These are phyloP conservation scores for Bombus ignitus DNA, from an alignment of 1,140 invertebrate genomes.

Conservation along the genomic window DNA sequence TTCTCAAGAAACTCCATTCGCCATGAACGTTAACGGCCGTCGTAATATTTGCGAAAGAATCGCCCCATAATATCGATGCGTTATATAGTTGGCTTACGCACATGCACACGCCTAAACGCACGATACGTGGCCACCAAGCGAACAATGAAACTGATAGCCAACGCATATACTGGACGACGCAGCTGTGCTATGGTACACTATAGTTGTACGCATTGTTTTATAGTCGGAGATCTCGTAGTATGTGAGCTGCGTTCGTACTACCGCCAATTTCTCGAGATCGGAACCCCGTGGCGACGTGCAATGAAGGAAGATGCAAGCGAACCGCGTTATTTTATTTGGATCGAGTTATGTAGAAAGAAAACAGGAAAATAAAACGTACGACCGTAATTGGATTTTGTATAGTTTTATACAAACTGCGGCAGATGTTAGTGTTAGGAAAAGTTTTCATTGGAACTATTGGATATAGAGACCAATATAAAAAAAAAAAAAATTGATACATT, in stretches of 20 bases:
- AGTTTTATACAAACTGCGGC: neutral
- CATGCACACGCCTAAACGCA: neutral
- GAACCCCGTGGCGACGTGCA: neutral
- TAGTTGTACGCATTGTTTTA: neutral
- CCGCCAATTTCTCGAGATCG: slow-evolving; percentile 49
- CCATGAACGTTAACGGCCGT: slow-evolving; percentile 1
- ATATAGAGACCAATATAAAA: neutral
- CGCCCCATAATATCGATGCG: neutral
- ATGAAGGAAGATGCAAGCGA: neutral
- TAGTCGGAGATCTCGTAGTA: slow-evolving; percentile 21
- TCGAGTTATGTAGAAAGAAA: neutral
- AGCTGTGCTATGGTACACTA: neutral
- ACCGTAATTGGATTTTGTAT: neutral
- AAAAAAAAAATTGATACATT: no score
- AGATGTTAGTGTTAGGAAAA: neutral
- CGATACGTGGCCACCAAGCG: neutral
- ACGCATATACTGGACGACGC: neutral
- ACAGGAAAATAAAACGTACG: neutral
- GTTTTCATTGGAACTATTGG: neutral
- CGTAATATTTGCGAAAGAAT: slow-evolving; percentile 17
- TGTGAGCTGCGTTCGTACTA: slow-evolving; percentile 30
- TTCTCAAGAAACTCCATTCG: slow-evolving; percentile 14
- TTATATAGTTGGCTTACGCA: neutral
- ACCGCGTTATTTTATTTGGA: neutral
- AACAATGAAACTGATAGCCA: neutral